Base-by-base conservation (phyloP, 1,140 invertebrate genomes). In the Cydia splendana region DNA sequence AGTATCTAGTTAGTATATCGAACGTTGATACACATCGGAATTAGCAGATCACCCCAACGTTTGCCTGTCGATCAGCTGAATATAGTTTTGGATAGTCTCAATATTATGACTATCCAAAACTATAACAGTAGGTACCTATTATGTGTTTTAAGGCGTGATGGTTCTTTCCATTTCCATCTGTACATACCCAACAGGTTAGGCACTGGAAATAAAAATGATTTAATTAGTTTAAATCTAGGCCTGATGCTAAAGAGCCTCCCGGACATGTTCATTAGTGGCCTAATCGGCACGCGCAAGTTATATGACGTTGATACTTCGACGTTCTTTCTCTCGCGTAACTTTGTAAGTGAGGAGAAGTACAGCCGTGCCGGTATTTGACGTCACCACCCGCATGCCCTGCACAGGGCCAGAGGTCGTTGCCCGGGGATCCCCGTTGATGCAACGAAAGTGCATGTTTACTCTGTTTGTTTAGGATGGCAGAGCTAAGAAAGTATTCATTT, bases 341-440 rank as follows among this genome's bases (percentile, higher is more conserved):
- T 53, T 53, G 51, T n/a, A 57, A 57, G n/a, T 48, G 45, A 57
- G 30, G 53, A 57, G 53, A 62, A 62, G 20, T 62, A 12, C 57
- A 24, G 45, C 45, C 3, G 12, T 62, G 53, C 53, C n/a, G n/a
- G 53, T 9, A n/a, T 51, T 57, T 24, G 57, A 24, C 57, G 57
- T 62, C 57, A 62, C 10, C 0, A 62, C 57, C 57, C 20, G 20
- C 20, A 62, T 62, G 20, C 20, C 57, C 20, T 62, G 20, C 18
- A 7, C 57, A 62, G 57, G 57, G 57, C 20, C 57, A 62, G 57
- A 24, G 57, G 18, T 24, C 57, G 9, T 62, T 62, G 57, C 57
- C 57, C 57, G 57, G 57, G 57, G 24, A 24, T 62, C 57, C 57
- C 57, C 57, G n/a, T 12, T 24, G 18, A 62, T 62, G 57, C 57